Conservation (phyloP, 2,888 invertebrate species). For the Drosophila infuscata region DNA sequence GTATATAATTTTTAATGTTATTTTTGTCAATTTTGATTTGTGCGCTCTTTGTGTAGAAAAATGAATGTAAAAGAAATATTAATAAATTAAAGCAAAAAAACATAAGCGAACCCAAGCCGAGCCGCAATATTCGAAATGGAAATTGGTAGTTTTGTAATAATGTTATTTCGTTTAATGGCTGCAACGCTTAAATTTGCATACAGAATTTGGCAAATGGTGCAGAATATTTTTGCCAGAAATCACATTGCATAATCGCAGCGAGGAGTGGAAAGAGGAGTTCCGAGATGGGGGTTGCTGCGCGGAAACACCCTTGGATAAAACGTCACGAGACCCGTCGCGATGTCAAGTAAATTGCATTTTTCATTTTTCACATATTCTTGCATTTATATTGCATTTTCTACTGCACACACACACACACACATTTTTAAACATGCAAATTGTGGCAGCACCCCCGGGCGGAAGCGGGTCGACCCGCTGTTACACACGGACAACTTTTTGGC, state of each 20-base stretch:
- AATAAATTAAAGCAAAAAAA: conserved; percentile 26
- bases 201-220: conserved; percentile 61
- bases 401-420: conserved; percentile 6
- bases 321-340: conserved; percentile 29
- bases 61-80: conserved; percentile 16
- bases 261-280: not conserved
- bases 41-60: conserved; percentile 61
- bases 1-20: conserved; percentile 26
- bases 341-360: conserved; percentile 78
- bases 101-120: conserved; percentile 6
- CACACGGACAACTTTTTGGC: conserved; percentile 41
- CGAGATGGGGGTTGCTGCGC: conserved; percentile 8
- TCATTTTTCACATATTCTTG: conserved; percentile 64
- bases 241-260: conserved; percentile 22
- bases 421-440: conserved; percentile 60
- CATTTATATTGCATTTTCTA: conserved; percentile 51
- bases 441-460: conserved; percentile 27
- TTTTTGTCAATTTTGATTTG: conserved; percentile 69
- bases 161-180: conserved; percentile 73
- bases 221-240: conserved; percentile 28
- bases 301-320: conserved; percentile 52
- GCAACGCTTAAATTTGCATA: conserved; percentile 82
- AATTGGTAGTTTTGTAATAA: conserved; percentile 54
- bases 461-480: conserved; percentile 27
- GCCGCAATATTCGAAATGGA: conserved; percentile 8